phyloP scores from a whole-genome alignment of 1,140 invertebrate genomes.

The Scaptomyza pallida region DNA sequence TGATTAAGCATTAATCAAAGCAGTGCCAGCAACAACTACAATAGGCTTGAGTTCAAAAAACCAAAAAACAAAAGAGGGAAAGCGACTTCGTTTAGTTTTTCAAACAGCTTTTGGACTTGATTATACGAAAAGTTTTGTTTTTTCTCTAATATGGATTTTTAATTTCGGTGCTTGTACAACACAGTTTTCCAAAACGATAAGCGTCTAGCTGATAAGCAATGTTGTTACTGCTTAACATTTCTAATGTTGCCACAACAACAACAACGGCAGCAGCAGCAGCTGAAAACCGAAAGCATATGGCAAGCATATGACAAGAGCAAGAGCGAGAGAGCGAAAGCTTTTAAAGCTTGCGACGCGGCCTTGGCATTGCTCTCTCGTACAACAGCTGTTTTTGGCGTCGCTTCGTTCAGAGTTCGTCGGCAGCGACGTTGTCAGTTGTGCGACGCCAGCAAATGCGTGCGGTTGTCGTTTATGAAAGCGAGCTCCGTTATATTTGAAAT shows the following conservation, averaged over 20 bases:
- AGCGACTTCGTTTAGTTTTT: constrained; percentile 31
- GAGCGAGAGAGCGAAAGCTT: constrained; percentile 15
- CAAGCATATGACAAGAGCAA: constrained; percentile 10
- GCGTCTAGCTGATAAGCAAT: constrained; percentile 54
- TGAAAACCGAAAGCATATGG: constrained; percentile 37
- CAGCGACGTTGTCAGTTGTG: constrained; percentile 50
- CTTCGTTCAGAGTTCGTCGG: constrained; percentile 28
- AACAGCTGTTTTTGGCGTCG: constrained; percentile 45
- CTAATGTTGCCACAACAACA: constrained; percentile 16
- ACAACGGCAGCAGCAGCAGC: constrained; percentile 5
- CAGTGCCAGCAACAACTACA: constrained; percentile 34
- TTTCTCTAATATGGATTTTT: constrained; percentile 61
- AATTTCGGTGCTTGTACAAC: constrained; percentile 48
- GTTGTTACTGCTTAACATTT: constrained; percentile 28
- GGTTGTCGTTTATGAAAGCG: constrained; percentile 27
- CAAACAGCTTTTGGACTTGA: constrained; percentile 42
- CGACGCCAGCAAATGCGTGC: constrained; percentile 41
- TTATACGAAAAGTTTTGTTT: constrained; percentile 59
- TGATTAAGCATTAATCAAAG: constrained; percentile 82
- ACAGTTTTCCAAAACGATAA: constrained; percentile 56
- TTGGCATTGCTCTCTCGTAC: constrained; percentile 61
- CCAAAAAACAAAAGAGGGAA: constrained; percentile 47
- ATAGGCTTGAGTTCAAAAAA: constrained; percentile 8
- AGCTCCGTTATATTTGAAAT: neutral
- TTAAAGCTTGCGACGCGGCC: constrained; percentile 46